These are phyloP conservation scores for Drosophila planitibia DNA, from an alignment of 2,888 invertebrate genomes.

Conservation along the genomic window DNA sequence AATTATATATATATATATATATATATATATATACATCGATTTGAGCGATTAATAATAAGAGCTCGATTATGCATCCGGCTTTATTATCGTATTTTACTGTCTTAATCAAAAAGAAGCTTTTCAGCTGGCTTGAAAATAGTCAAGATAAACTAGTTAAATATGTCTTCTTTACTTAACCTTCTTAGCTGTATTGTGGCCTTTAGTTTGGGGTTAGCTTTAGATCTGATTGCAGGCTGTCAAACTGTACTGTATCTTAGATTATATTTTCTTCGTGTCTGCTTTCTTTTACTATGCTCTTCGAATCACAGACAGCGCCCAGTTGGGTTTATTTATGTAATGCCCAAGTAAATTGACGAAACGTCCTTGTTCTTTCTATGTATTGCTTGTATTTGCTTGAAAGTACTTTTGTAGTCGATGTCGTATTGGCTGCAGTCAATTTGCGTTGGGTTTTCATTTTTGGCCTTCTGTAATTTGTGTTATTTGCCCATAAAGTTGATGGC, in stretches of 20 bases:
- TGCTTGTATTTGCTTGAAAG: constrained; percentile 7
- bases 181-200: neutral
- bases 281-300: neutral
- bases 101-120: neutral
- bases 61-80: no score
- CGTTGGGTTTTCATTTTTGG: constrained; percentile 52
- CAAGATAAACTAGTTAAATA: neutral
- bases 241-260: constrained; percentile 1
- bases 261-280: neutral
- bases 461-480: constrained; percentile 67
- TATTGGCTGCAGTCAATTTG: constrained; percentile 53
- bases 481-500: constrained; percentile 77
- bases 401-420: constrained; percentile 19
- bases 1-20: no score
- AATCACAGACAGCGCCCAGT: neutral
- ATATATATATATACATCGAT: no score
- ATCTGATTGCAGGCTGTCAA: constrained; percentile 14
- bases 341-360: constrained; percentile 67
- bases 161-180: neutral
- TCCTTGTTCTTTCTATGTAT: constrained; percentile 41
- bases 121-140: neutral
- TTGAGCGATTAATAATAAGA: neutral
- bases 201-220: neutral
- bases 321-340: constrained; percentile 43
- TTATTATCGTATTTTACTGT: neutral